Evolutionary conservation across 2,113 vertebrate genomes (phyloP).

Genomic region (Hippopotamus amphibius): DNA sequence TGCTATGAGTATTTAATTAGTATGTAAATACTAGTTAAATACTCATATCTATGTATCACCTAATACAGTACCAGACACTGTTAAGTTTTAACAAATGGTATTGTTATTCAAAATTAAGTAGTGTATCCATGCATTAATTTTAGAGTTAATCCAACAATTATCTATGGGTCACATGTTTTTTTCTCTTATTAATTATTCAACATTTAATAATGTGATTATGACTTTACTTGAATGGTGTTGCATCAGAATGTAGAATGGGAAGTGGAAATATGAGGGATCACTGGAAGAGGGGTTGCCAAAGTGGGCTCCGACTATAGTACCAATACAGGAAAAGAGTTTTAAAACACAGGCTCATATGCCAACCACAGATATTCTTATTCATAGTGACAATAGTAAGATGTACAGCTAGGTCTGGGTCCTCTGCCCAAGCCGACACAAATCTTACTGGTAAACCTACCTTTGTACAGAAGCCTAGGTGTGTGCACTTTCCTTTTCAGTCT

Average conservation of each 20-base stretch:
- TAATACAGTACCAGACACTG: neutral
- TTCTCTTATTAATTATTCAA: neutral
- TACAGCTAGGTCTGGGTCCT: neutral
- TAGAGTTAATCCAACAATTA: neutral
- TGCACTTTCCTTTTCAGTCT: neutral
- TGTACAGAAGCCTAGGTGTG: neutral
- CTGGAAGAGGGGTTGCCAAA: neutral
- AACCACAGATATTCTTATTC: neutral
- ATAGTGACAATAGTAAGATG: neutral
- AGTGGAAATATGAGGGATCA: neutral
- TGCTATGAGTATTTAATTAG: neutral
- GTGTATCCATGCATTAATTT: neutral
- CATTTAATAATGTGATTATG: neutral
- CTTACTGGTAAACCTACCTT: accelerated
- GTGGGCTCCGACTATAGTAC: neutral
- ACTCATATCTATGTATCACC: neutral
- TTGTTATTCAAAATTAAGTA: neutral
- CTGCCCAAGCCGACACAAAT: neutral
- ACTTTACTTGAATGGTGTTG: neutral
- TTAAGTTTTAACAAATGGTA: neutral
- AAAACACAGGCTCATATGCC: neutral
- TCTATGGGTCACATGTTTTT: neutral
- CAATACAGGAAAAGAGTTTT: neutral
- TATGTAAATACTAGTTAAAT: neutral
- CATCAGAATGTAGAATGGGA: neutral